Conservation (phyloP, 2,888 invertebrate species). For the Laothoe populi region DNA sequence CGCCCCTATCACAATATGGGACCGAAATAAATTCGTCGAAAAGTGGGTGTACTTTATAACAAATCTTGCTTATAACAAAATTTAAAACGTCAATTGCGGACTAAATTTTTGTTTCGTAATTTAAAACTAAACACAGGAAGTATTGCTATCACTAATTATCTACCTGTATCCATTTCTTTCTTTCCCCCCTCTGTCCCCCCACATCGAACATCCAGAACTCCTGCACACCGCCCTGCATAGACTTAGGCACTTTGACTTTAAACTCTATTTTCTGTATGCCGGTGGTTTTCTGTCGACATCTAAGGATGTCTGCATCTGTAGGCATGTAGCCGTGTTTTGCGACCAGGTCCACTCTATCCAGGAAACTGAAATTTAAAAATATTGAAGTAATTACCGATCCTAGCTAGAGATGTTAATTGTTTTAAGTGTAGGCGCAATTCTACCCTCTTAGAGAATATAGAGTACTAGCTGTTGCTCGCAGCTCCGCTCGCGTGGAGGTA, state of each 20-base stretch:
- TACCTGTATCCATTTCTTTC: constrained; percentile 93
- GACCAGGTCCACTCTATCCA: constrained; percentile 88
- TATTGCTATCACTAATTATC: no score
- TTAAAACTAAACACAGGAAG: no score
- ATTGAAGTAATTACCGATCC: background rate
- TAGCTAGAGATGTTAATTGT: background rate
- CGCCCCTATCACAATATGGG: no score
- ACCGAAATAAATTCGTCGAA: no score
- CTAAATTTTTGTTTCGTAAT: no score
- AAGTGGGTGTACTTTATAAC: no score
- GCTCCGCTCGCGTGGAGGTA: no score
- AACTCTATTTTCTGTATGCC: constrained; percentile 91
- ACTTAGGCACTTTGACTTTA: constrained; percentile 87
- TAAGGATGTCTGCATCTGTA: constrained; percentile 90
- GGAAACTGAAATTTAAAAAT: constrained; percentile 85
- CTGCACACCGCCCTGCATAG: constrained; percentile 88
- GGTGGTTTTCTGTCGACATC: constrained; percentile 89
- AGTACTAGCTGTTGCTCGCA: no score
- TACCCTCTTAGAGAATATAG: no score
- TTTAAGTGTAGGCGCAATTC: no score
- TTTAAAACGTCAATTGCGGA: no score
- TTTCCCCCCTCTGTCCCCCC: constrained; percentile 92
- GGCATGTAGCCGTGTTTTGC: constrained; percentile 88
- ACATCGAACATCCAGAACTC: constrained; percentile 94
- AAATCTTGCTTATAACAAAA: no score